Evolutionary conservation across 1,140 invertebrate species (phyloP).

Genomic region (Leptopilina clavipes): DNA sequence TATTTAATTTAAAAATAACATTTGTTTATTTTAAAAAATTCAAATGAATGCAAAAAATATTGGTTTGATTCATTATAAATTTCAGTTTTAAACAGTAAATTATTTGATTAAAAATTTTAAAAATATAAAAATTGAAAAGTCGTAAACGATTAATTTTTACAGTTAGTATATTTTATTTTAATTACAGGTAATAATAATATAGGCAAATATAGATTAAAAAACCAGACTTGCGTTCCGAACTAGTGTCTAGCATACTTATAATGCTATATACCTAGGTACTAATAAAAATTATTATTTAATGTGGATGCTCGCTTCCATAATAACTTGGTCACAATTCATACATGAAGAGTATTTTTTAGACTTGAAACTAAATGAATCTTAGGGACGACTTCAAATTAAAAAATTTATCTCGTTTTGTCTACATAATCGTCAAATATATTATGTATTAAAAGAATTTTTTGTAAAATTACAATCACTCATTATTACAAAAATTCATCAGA

Average conservation of each 20-base stretch:
- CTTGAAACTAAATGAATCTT: neutral
- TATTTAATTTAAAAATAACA: no score
- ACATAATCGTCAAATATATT: neutral
- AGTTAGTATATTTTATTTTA: constrained; percentile 44
- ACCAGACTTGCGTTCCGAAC: constrained; percentile 39
- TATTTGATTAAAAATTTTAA: no score
- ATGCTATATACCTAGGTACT: constrained; percentile 10
- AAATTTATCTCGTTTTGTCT: neutral
- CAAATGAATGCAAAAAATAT: neutral
- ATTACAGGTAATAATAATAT: constrained; percentile 37
- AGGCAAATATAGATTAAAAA: constrained; percentile 48
- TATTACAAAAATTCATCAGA: constrained; percentile 10
- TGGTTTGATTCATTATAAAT: neutral
- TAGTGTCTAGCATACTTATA: neutral
- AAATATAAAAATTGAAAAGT: neutral
- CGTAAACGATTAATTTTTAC: neutral
- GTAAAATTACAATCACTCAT: constrained; percentile 1
- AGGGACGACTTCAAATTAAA: neutral
- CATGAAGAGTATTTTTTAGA: neutral
- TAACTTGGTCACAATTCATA: neutral
- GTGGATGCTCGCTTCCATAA: neutral
- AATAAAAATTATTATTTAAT: neutral
- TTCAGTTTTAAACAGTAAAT: no score
- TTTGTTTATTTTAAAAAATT: no score
- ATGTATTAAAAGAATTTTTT: constrained; percentile 3